Evolutionary conservation across 2,888 invertebrate genomes (phyloP), one percentile per base, ranked within the genome.

Genomic region (Heliconius ismenius): DNA sequence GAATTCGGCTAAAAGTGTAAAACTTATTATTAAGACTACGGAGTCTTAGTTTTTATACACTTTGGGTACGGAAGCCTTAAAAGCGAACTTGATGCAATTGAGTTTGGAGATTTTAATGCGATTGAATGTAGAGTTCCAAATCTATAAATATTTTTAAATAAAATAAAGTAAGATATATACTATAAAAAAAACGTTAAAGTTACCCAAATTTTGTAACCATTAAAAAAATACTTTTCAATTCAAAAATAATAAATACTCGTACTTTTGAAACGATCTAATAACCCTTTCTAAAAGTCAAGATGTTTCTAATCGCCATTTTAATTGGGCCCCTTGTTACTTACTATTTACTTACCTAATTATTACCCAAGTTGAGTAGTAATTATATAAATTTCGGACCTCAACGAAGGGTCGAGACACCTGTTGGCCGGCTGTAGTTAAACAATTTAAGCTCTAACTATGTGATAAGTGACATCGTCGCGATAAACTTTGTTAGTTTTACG

Each of bases 281-380:
- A 63, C 74, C 77, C 77, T 74, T 78, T 75, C 62, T 58, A 69
- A 70, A 67, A 78, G 79, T 77, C 75, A 80, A 81, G 80, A 80
- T 78, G 81, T 80, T 80, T 73, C 70, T 87, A 88, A 89, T 88
- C 84, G 85, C 81, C 79, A 87, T 88, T 76, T 87, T 89, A 88
- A 90, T 90, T 88, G 85, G 85, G 81, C 85, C 84, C 82, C 85
- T 87, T 84, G 85, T 86, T 83, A 83, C 81, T 81, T 82, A 83
- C 84, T 82, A 87, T 88, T 90, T 87, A 87, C 84, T 88, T 86
- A 85, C 84, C 85, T 89, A 89, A 89, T 90, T 87, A 87, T 86
- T 84, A 83, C 81, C 84, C 86, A 82, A 84, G 83, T 82, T 81
- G 83, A 83, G 82, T 84, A 82, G 85, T 88, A 86, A 88, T 89